Base-by-base conservation (phyloP, 2,888 invertebrate species). In the Ophion obscuratus region DNA sequence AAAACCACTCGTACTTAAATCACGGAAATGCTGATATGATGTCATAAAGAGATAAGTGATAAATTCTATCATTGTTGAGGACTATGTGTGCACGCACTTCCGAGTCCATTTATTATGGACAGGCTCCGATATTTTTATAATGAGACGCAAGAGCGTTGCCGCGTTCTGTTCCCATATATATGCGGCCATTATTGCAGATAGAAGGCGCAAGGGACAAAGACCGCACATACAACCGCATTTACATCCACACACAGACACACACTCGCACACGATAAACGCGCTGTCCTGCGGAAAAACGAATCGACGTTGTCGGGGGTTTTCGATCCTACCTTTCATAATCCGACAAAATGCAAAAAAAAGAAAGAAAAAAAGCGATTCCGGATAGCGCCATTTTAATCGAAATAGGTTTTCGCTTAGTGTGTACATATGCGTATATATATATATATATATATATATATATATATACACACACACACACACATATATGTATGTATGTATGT, bases 361-460 rank as follows among this genome's bases (percentile, higher is more conserved):
- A 64, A 40, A 9, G 44, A 74, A 74, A 61, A 73, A 67, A 66
- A 74, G 24, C 74, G 81, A 74, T 91, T 91, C 92, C 91, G 91
- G 76, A 88, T 88, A 89, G 89, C 91, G 92, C 92, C 92, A 92
- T 93, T 93, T 93, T 93, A 93, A 93, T 93, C 93, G 93, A 93
- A 93, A 93, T 93, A 93, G 92, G 92, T 93, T 93, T 93, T 93
- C 91, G 92, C 91, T 89, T 79, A 67, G 68, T 75, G 59, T 76
- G 20, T 78, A 68, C 53, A 68, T 40, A 78, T 27, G 67, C 64
- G 31, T 68, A 36, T 78, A 44, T 68, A 53, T 53, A 53, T 24
- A 47, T 68, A 17, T 27, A 71, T 11, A 53, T 53, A 53, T 53
- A 40, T 74, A 64, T 47, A 47, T 47, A 47, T 47, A 71, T 31